A percentile compares a stretch with the other conserved stretches of the same genome.
phyloP scores from a whole-genome alignment of 2,113 vertebrate genomes.

The Sitta europaea region DNA sequence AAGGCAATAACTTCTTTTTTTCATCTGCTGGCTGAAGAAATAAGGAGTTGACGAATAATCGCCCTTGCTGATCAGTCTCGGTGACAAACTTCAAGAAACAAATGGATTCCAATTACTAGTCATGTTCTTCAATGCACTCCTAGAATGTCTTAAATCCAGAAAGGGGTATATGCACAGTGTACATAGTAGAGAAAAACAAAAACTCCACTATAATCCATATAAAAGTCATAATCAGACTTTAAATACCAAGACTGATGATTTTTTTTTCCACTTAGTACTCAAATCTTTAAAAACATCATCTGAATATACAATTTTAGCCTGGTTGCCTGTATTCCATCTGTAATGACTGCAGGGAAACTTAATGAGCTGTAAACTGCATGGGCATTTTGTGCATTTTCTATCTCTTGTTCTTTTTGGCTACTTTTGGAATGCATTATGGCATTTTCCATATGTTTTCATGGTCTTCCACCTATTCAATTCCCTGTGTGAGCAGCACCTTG shows the following conservation, averaged over 20 bases:
- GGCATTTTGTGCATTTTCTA: not conserved
- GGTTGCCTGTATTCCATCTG: not conserved
- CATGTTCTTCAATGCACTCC: not conserved
- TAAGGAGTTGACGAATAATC: not conserved
- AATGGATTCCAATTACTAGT: not conserved
- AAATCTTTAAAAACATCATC: not conserved
- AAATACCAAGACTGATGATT: rapidly evolving
- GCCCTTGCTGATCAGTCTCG: not conserved
- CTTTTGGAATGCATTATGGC: not conserved
- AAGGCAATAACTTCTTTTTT: not conserved
- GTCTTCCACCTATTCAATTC: not conserved
- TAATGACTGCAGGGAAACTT: not conserved
- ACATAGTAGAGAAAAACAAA: not conserved
- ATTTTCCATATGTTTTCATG: not conserved
- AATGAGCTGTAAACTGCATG: not conserved
- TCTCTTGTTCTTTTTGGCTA: not conserved
- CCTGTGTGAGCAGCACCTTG: not conserved
- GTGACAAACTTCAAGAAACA: not conserved
- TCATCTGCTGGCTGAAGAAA: not conserved
- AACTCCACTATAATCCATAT: not conserved
- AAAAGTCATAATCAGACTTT: not conserved
- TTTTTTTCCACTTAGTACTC: not conserved
- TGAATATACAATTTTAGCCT: not conserved
- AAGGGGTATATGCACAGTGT: not conserved
- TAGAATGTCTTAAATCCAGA: not conserved